Percentiles rank a stretch among this genome's conserved stretches.
Conservation (phyloP, 2,888 invertebrate genomes). For the Fragum fragum region DNA sequence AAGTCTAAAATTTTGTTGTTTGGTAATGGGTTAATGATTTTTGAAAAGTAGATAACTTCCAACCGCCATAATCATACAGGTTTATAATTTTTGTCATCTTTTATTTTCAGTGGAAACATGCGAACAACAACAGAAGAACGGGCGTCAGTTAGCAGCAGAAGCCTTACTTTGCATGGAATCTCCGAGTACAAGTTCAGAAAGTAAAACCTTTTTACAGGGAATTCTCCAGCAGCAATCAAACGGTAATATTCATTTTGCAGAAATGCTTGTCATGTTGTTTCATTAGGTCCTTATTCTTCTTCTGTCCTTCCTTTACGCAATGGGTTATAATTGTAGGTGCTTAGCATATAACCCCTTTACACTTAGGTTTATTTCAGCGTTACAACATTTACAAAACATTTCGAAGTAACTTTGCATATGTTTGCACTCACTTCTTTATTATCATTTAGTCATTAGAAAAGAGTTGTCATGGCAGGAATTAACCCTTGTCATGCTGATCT, state of each 20-base stretch:
- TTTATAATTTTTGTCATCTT: constrained; percentile 22
- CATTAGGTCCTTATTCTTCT: not conserved
- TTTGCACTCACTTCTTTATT: no score
- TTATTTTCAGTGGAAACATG: constrained; percentile 84
- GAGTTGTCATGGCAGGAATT: no score
- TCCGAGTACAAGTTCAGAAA: constrained; percentile 78
- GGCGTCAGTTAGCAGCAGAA: constrained; percentile 81
- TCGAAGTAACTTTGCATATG: no score
- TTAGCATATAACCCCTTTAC: not conserved
- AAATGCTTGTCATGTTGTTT: constrained; percentile 15
- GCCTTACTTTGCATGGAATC: constrained; percentile 83
- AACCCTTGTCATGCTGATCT: no score
- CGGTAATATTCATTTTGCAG: constrained; percentile 14
- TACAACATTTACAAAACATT: no score
- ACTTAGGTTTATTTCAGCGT: no score
- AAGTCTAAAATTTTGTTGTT: no score
- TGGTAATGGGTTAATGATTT: no score
- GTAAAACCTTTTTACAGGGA: constrained; percentile 82
- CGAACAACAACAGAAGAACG: constrained; percentile 81
- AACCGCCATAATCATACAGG: no score
- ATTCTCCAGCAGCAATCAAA: constrained; percentile 72
- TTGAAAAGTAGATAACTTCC: no score
- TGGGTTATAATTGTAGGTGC: constrained; percentile 6
- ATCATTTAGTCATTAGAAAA: no score
- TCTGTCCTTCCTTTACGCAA: not conserved